These are phyloP conservation scores for Palythoa grandis DNA, from an alignment of 92 coral and sea anemone genomes.

Conservation along the genomic window DNA sequence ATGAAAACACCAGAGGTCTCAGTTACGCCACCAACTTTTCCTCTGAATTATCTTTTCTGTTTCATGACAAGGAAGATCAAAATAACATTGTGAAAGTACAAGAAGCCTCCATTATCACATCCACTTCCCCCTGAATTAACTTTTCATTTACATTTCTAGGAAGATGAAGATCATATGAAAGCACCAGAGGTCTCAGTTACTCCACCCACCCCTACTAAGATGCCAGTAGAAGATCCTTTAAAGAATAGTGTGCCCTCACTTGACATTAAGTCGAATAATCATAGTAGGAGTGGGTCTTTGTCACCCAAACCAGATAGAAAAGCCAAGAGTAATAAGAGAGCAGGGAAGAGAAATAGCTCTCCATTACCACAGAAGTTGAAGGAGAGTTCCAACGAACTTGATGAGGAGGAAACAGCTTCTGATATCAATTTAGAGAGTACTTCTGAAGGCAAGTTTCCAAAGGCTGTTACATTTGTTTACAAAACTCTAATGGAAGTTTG, in stretches of 20 bases:
- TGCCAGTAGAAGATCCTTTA: constrained; percentile 29
- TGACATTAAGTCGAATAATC: background rate
- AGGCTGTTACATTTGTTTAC: background rate
- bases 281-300: background rate
- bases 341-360: constrained; percentile 14
- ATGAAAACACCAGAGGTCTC: constrained; percentile 57
- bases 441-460: constrained; percentile 49
- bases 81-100: no score
- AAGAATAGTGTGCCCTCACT: background rate
- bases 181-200: constrained; percentile 75
- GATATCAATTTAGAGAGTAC: constrained; percentile 60
- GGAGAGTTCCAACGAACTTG: constrained; percentile 75
- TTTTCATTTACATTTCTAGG: background rate
- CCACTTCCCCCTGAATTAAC: background rate
- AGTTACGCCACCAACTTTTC: no score
- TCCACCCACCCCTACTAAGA: constrained; percentile 74
- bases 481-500: no score
- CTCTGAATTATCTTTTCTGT: no score
- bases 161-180: background rate
- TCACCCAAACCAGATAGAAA: constrained; percentile 29
- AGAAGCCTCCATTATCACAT: no score
- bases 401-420: constrained; percentile 84
- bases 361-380: constrained; percentile 30
- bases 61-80: no score
- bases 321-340: constrained; percentile 27